These are phyloP conservation scores for Brachionus asplanchnoidis DNA, from an alignment of 1,140 invertebrate genomes.

Conservation along the genomic window DNA sequence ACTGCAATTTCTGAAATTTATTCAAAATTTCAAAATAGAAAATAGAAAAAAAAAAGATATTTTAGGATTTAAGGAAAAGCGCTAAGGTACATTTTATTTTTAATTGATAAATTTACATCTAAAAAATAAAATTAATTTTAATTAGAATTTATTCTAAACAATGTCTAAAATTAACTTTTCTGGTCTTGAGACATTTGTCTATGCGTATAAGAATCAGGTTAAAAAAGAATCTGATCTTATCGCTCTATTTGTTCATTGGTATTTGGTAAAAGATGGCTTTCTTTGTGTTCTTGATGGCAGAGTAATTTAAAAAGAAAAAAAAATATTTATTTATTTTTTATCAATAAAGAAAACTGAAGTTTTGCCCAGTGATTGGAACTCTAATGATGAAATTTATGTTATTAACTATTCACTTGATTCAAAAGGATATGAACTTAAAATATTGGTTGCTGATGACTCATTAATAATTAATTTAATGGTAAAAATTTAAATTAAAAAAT, in stretches of 20 bases:
- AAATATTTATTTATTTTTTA: not conserved
- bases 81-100: not conserved
- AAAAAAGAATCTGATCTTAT: slow-evolving; percentile 22
- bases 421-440: slow-evolving; percentile 23
- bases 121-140: not conserved
- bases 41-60: not conserved
- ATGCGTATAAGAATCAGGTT: slow-evolving; percentile 8
- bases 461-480: slow-evolving; percentile 18
- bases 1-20: not conserved
- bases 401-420: slow-evolving; percentile 15
- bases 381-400: slow-evolving; percentile 2
- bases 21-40: not conserved
- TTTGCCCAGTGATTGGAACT: slow-evolving; percentile 4
- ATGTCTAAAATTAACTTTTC: not conserved
- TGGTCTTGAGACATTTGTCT: not conserved
- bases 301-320: not conserved
- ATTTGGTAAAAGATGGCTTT: slow-evolving; percentile 3
- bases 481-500: not conserved
- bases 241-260: slow-evolving; percentile 22
- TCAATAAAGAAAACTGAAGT: slow-evolving; percentile 10
- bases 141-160: not conserved
- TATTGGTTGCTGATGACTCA: not conserved
- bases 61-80: not conserved
- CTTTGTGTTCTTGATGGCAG: slow-evolving; percentile 7
- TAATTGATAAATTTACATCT: not conserved